These are phyloP conservation scores for Menura novaehollandiae DNA, from an alignment of 2,113 vertebrate genomes.

Conservation along the genomic window DNA sequence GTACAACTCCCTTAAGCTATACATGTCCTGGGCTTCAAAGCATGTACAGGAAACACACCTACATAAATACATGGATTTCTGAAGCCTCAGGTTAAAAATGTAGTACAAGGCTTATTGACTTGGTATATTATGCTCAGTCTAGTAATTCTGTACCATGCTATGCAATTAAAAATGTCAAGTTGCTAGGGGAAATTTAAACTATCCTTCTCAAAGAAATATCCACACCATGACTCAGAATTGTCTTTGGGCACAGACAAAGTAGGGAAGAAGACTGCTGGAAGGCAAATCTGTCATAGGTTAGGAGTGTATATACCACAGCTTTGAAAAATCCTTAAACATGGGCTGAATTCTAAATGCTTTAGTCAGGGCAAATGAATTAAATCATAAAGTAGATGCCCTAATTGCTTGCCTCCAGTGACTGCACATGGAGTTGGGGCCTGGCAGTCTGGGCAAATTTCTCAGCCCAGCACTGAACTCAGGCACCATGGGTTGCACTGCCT, in stretches of 20 bases:
- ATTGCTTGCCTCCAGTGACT: neutral
- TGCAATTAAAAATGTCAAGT: slow-evolving; percentile 26
- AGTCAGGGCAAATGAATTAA: neutral
- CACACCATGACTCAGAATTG: neutral
- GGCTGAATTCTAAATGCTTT: neutral
- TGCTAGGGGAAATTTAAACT: neutral
- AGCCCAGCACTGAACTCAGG: neutral
- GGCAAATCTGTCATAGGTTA: neutral
- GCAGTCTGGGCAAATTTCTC: neutral
- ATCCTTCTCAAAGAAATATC: neutral
- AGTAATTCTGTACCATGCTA: neutral
- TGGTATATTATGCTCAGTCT: neutral
- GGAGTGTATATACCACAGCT: neutral
- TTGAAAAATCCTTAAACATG: neutral
- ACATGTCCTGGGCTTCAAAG: slow-evolving; percentile 4
- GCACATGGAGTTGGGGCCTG: neutral
- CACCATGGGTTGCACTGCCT: neutral
- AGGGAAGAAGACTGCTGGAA: neutral
- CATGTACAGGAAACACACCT: neutral
- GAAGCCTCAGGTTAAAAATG: slow-evolving; percentile 18
- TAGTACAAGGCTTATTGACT: neutral
- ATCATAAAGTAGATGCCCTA: neutral
- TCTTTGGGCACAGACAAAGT: neutral
- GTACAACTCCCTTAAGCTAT: neutral
- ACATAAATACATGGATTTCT: slow-evolving; percentile 13